Evolutionary conservation across 2,113 vertebrate species (phyloP).

Genomic region (Erpornis zantholeuca): DNA sequence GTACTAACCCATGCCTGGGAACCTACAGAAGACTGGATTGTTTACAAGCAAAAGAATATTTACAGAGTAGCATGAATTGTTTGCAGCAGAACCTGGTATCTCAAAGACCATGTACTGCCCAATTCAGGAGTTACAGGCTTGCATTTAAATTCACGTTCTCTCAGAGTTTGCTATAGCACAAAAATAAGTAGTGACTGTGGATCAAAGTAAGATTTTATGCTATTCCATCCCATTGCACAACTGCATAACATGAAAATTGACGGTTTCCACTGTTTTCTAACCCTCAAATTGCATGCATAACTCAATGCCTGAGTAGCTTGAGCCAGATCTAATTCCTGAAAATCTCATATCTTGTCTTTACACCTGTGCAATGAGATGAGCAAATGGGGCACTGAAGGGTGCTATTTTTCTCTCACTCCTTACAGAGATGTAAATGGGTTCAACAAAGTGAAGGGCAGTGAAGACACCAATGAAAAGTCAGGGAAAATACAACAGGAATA

Average conservation of each 20-base stretch:
- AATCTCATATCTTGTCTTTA: neutral
- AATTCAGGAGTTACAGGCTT: neutral
- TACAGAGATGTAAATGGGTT: conserved; percentile 12
- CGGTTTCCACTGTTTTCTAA: neutral
- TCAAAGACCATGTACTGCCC: neutral
- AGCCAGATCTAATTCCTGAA: neutral
- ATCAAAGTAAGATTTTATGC: neutral
- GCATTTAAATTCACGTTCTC: neutral
- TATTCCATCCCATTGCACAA: neutral
- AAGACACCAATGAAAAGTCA: neutral
- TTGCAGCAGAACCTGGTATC: neutral
- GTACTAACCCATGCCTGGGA: neutral
- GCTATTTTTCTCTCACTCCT: neutral
- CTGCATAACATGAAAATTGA: neutral
- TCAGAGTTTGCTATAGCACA: neutral
- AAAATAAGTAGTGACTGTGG: neutral
- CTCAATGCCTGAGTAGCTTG: neutral
- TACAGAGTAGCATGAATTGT: neutral
- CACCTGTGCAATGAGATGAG: neutral
- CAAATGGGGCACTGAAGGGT: neutral
- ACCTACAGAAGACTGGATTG: neutral
- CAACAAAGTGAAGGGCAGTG: neutral
- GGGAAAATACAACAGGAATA: neutral
- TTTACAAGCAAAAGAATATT: neutral
- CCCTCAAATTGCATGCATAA: neutral